Evolutionary conservation across 2,113 vertebrate genomes (phyloP).

Genomic region (Halcyon senegalensis): DNA sequence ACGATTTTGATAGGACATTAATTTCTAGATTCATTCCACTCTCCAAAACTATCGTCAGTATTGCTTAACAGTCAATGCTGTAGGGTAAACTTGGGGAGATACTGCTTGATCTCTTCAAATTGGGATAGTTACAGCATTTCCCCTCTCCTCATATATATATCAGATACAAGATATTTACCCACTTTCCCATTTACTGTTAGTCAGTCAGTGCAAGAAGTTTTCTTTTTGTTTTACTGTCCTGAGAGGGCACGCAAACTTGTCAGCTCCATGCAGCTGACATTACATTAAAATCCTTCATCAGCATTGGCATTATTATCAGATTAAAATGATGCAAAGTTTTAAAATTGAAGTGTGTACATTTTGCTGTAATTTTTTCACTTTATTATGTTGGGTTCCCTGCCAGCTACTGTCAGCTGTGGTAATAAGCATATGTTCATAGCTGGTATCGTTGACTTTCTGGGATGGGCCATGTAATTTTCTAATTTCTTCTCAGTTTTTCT

Average conservation of each 20-base stretch:
- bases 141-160: neutral
- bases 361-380: neutral
- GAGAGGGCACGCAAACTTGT: neutral
- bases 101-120: neutral
- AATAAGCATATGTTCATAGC: neutral
- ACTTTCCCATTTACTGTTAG: neutral
- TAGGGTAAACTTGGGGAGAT: neutral
- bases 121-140: neutral
- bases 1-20: neutral
- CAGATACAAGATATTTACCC: neutral
- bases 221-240: neutral
- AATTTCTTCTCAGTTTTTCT: neutral
- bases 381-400: neutral
- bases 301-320: neutral
- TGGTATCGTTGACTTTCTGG: neutral
- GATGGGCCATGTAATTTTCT: neutral
- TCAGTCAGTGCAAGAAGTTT: neutral
- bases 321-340: neutral
- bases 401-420: neutral
- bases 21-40: neutral
- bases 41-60: neutral
- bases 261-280: neutral
- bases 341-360: neutral
- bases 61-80: neutral
- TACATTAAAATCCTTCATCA: neutral